phyloP scores from a whole-genome alignment of 2,888 invertebrate species.

The Drosophila borealis region DNA sequence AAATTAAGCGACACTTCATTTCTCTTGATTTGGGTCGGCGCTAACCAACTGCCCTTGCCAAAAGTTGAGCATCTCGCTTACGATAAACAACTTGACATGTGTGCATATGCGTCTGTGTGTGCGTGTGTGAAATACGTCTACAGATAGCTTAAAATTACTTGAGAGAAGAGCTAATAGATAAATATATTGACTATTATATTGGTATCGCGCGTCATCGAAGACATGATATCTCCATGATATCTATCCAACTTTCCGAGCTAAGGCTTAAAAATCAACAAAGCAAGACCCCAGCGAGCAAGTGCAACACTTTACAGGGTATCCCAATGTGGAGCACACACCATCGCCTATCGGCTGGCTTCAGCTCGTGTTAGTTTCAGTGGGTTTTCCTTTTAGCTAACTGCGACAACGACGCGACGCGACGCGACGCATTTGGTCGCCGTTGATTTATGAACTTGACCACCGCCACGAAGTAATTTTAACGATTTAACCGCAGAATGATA shows the following conservation, averaged over 20 bases:
- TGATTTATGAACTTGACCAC: constrained; percentile 82
- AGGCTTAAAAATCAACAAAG: too few relatives aligned
- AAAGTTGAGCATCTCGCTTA: constrained; percentile 7
- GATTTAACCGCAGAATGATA: constrained; percentile 81
- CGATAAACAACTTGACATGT: neutral
- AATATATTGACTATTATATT: too few relatives aligned
- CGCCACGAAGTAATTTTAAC: constrained; percentile 74
- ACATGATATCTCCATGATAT: neutral
- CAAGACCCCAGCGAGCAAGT: too few relatives aligned
- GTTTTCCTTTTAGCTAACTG: constrained; percentile 66
- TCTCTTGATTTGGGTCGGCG: constrained; percentile 82
- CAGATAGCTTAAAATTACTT: neutral
- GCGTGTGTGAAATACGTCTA: neutral
- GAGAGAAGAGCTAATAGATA: too few relatives aligned
- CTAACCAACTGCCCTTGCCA: constrained; percentile 47
- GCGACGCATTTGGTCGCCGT: constrained; percentile 54
- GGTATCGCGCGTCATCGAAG: neutral
- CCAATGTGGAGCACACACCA: neutral
- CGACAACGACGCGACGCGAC: constrained; percentile 32
- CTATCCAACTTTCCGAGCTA: too few relatives aligned
- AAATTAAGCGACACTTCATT: constrained; percentile 84
- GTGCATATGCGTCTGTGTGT: neutral
- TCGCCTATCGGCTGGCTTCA: constrained; percentile 22
- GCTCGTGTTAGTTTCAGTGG: constrained; percentile 52
- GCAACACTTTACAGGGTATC: constrained; percentile 34